These are phyloP conservation scores for Calephelis perditalis DNA, from an alignment of 2,888 invertebrate species.

Conservation along the genomic window DNA sequence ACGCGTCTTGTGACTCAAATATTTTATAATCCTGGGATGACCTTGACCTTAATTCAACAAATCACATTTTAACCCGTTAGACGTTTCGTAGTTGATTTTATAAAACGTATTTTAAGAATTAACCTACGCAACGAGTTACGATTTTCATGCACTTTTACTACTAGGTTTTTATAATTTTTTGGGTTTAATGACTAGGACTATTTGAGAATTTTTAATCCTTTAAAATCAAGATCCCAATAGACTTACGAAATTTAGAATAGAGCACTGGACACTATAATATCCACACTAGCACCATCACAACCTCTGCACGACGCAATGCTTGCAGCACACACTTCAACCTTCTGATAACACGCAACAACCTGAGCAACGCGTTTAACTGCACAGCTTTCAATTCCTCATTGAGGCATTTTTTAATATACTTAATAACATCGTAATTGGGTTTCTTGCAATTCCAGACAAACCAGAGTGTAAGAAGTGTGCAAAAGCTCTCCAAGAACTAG, in stretches of 20 bases:
- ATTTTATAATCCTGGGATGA: constrained; percentile 42
- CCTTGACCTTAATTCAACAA: constrained; percentile 64
- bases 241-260: constrained; percentile 18
- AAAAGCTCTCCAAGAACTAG: constrained; percentile 92
- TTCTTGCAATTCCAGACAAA: constrained; percentile 82
- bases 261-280: constrained; percentile 23
- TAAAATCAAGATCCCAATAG: constrained; percentile 5
- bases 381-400: constrained; percentile 55
- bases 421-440: neutral
- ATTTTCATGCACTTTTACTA: constrained; percentile 1
- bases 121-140: neutral
- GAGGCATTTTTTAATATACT: constrained; percentile 44
- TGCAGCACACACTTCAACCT: constrained; percentile 50
- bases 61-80: constrained; percentile 4
- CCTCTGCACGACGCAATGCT: constrained; percentile 39
- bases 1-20: constrained; percentile 28
- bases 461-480: constrained; percentile 95
- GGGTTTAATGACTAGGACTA: constrained; percentile 2
- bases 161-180: constrained; percentile 3
- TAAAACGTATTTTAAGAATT: neutral
- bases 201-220: constrained; percentile 3
- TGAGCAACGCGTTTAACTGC: constrained; percentile 62
- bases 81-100: neutral
- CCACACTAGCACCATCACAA: constrained; percentile 29
- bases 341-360: constrained; percentile 50